phyloP scores from a whole-genome alignment of 2,113 vertebrate species.

The Acanthisitta chloris region DNA sequence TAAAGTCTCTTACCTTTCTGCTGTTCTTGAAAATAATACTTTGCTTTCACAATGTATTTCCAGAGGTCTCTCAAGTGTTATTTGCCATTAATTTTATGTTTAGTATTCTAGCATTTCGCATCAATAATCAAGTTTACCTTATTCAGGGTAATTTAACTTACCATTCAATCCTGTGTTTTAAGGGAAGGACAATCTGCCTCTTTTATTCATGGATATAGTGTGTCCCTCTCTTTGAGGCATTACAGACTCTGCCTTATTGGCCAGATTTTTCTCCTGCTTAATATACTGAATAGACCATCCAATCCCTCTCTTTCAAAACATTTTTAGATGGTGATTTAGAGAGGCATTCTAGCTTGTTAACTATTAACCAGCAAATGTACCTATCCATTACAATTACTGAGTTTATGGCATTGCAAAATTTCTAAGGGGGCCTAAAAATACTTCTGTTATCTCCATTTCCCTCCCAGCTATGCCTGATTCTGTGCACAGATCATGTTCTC shows the following conservation, averaged over 20 bases:
- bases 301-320: constrained; percentile 46
- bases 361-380: constrained; percentile 71
- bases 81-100: background rate
- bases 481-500: background rate
- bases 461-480: constrained; percentile 10
- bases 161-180: constrained; percentile 4
- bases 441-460: constrained; percentile 51
- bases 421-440: constrained; percentile 14
- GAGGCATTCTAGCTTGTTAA: constrained; percentile 64
- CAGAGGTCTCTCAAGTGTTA: background rate
- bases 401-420: constrained; percentile 55
- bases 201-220: background rate
- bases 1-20: constrained; percentile 39
- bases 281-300: background rate
- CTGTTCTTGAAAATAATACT: constrained; percentile 28
- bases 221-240: background rate
- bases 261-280: constrained; percentile 45
- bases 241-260: constrained; percentile 59
- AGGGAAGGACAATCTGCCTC: background rate
- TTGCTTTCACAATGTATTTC: constrained; percentile 3
- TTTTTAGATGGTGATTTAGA: constrained; percentile 48
- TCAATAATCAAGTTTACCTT: background rate
- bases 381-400: constrained; percentile 52
- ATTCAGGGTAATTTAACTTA: constrained; percentile 52
- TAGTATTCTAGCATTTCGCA: background rate